A percentile compares a stretch with the other conserved stretches of the same genome.
These are phyloP conservation scores for Aythya baeri DNA, from an alignment of 2,113 vertebrate genomes.

Conservation along the genomic window DNA sequence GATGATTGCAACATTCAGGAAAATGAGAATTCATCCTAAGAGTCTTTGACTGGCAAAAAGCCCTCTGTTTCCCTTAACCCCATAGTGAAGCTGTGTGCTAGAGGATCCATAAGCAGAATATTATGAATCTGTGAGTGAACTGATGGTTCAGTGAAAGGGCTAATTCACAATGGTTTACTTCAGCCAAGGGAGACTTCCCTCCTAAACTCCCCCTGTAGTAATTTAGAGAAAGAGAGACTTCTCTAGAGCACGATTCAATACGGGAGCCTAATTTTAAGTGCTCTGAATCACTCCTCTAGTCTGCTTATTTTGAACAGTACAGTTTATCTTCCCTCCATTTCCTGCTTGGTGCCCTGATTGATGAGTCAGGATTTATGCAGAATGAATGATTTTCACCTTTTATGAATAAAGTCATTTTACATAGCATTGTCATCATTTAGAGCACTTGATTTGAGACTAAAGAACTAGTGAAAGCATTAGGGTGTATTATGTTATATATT, in stretches of 20 bases:
- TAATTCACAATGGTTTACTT: not conserved
- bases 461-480: constrained; percentile 6
- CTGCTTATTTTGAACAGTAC: constrained; percentile 4
- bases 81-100: not conserved
- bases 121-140: not conserved
- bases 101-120: not conserved
- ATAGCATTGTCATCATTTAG: not conserved
- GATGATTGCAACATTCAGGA: not conserved
- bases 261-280: not conserved
- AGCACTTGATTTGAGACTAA: constrained; percentile 3
- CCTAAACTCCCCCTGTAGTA: not conserved
- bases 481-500: not conserved
- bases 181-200: not conserved
- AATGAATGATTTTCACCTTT: constrained; percentile 50
- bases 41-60: not conserved
- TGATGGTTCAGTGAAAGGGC: not conserved
- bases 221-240: not conserved
- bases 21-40: not conserved
- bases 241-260: constrained; percentile 21
- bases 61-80: not conserved
- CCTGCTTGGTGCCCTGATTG: constrained; percentile 25
- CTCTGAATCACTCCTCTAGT: constrained; percentile 21
- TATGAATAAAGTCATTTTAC: constrained; percentile 25
- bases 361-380: constrained; percentile 40
- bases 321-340: constrained; percentile 29